phyloP scores from a whole-genome alignment of 2,888 invertebrate species.

The Caenorhabditis sp. region DNA sequence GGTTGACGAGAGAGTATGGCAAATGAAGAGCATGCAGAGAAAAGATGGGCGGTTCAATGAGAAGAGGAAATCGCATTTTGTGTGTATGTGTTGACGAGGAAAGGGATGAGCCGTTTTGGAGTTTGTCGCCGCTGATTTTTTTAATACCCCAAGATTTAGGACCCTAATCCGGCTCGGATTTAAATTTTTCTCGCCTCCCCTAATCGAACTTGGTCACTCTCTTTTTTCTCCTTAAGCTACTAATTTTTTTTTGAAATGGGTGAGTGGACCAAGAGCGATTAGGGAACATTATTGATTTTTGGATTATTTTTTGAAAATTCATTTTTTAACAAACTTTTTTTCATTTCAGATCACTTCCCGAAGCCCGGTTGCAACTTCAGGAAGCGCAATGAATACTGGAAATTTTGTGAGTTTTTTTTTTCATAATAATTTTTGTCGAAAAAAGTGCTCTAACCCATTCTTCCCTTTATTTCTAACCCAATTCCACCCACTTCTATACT shows the following conservation, averaged over 20 bases:
- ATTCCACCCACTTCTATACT: neutral
- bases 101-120: slow-evolving; percentile 10
- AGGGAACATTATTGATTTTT: neutral
- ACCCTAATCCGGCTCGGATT: slow-evolving; percentile 14
- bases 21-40: slow-evolving; percentile 6
- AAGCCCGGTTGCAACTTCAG: slow-evolving; percentile 11
- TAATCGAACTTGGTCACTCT: neutral
- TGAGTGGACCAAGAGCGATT: too few relatives aligned
- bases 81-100: slow-evolving; percentile 33
- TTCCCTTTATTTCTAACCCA: too few relatives aligned
- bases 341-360: neutral
- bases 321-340: neutral
- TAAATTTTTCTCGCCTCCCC: slow-evolving; percentile 1
- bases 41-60: slow-evolving; percentile 25
- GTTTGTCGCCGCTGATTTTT: slow-evolving; percentile 11
- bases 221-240: neutral
- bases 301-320: neutral
- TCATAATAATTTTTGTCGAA: too few relatives aligned
- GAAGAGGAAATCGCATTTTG: slow-evolving; percentile 45
- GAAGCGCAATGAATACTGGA: slow-evolving; percentile 21
- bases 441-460: too few relatives aligned
- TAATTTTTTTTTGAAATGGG: neutral
- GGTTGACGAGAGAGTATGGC: slow-evolving; percentile 17
- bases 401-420: slow-evolving; percentile 23
- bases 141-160: slow-evolving; percentile 46